A percentile compares a stretch with the other conserved stretches of the same genome.
These are phyloP conservation scores for Cephus pulcher DNA, from an alignment of 2,888 invertebrate genomes.

Conservation along the genomic window DNA sequence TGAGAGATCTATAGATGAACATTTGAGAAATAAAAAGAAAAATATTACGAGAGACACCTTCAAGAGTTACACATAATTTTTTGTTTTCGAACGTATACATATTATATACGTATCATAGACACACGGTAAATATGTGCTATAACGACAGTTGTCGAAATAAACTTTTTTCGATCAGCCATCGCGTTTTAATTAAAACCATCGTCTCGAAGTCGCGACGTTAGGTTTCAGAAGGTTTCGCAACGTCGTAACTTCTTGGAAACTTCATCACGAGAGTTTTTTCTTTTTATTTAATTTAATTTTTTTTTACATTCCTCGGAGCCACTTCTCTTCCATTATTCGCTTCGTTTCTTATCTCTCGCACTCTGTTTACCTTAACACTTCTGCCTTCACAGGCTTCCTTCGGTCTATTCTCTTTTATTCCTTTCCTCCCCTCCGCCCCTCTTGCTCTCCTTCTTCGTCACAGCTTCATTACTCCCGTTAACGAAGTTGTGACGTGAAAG, in stretches of 20 bases:
- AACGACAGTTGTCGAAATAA: slow-evolving; percentile 53
- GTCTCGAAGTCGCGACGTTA: not conserved
- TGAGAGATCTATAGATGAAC: slow-evolving; percentile 1
- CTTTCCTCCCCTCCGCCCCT: not conserved
- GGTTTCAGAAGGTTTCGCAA: not conserved
- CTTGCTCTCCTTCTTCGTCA: slow-evolving; percentile 18
- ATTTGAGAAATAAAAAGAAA: slow-evolving; percentile 16
- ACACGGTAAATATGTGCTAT: slow-evolving; percentile 48
- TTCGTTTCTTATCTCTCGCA: slow-evolving; percentile 9
- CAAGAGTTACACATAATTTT: slow-evolving; percentile 36
- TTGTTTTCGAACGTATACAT: slow-evolving; percentile 41
- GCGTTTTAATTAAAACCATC: slow-evolving; percentile 14
- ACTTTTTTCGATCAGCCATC: slow-evolving; percentile 49
- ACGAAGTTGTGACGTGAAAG: slow-evolving; percentile 32
- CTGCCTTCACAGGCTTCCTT: not conserved
- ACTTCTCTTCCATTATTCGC: not conserved
- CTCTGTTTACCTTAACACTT: slow-evolving; percentile 3
- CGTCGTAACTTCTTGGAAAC: not conserved
- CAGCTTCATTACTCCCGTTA: slow-evolving; percentile 35
- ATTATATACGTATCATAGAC: slow-evolving; percentile 25
- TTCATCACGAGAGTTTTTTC: slow-evolving; percentile 15
- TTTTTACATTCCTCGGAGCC: not conserved
- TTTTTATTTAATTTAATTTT: slow-evolving; percentile 13
- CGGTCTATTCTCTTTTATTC: not conserved
- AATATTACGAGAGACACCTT: slow-evolving; percentile 28